These are phyloP conservation scores for Trachops cirrhosus DNA, from an alignment of 2,797 vertebrate species.

Conservation along the genomic window DNA sequence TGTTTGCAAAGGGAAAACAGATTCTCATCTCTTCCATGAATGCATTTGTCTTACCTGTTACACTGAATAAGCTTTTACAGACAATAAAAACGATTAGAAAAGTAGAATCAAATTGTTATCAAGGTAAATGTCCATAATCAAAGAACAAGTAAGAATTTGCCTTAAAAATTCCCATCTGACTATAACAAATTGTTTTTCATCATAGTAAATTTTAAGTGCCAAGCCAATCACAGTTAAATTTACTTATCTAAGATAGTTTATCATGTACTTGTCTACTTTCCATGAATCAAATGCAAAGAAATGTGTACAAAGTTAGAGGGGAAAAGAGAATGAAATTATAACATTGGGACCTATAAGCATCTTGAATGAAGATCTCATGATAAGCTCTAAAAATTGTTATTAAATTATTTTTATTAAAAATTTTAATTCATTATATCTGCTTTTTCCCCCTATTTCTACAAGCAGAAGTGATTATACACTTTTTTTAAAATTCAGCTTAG, in stretches of 20 bases:
- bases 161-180: slow-evolving; percentile 13
- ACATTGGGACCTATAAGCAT: not conserved
- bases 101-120: not conserved
- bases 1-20: not conserved
- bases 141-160: not conserved
- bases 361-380: not conserved
- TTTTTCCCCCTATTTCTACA: not conserved
- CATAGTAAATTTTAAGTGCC: not conserved
- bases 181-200: slow-evolving; percentile 3
- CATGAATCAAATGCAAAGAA: slow-evolving; percentile 27
- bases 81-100: not conserved
- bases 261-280: not conserved
- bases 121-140: not conserved
- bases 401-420: not conserved
- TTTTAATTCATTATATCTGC: not conserved
- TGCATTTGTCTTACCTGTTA: not conserved
- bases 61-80: not conserved
- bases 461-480: not conserved
- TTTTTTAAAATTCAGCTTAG: not conserved
- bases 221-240: not conserved
- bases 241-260: not conserved
- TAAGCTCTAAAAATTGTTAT: not conserved
- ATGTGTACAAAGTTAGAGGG: not conserved
- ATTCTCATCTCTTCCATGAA: not conserved
- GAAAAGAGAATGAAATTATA: not conserved